Conservation (phyloP, 2,888 invertebrate genomes). For the Scaptomyza tumidula region DNA sequence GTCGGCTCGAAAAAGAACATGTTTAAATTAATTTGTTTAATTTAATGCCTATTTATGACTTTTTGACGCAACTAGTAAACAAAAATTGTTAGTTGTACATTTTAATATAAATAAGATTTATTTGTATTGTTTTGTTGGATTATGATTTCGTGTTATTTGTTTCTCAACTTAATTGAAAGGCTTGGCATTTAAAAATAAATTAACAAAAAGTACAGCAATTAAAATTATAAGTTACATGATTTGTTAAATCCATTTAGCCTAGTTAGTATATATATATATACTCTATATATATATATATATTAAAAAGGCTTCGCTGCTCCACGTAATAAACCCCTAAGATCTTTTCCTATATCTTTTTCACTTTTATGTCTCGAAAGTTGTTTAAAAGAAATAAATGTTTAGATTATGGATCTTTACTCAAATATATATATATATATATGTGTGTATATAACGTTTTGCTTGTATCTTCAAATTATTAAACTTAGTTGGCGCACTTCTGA, state of each 20-base stretch:
- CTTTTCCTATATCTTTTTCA: background rate
- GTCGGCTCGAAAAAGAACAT: constrained; percentile 23
- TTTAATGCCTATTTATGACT: constrained; percentile 74
- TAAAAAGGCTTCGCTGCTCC: constrained; percentile 46
- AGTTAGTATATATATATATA: background rate
- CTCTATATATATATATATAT: constrained; percentile 7
- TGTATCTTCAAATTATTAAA: constrained; percentile 47
- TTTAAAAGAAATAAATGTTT: constrained; percentile 46
- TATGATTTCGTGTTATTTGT: constrained; percentile 24
- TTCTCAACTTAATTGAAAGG: constrained; percentile 53
- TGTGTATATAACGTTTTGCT: constrained; percentile 28
- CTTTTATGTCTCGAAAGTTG: constrained; percentile 24
- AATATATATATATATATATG: constrained; percentile 58
- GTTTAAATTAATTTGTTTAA: constrained; percentile 51
- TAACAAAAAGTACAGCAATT: constrained; percentile 63
- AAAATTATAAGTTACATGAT: constrained; percentile 49
- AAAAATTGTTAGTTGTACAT: constrained; percentile 48
- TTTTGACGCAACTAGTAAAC: constrained; percentile 74
- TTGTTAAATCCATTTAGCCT: constrained; percentile 39
- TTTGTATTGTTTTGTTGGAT: constrained; percentile 20
- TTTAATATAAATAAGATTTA: constrained; percentile 16
- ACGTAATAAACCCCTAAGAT: constrained; percentile 41
- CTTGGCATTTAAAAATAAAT: constrained; percentile 62
- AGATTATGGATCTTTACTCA: constrained; percentile 59
- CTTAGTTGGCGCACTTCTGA: constrained; percentile 41